A percentile compares a stretch with the other conserved stretches of the same genome.
Evolutionary conservation across 2,113 vertebrate genomes (phyloP).

Genomic region (Tapirus terrestris): DNA sequence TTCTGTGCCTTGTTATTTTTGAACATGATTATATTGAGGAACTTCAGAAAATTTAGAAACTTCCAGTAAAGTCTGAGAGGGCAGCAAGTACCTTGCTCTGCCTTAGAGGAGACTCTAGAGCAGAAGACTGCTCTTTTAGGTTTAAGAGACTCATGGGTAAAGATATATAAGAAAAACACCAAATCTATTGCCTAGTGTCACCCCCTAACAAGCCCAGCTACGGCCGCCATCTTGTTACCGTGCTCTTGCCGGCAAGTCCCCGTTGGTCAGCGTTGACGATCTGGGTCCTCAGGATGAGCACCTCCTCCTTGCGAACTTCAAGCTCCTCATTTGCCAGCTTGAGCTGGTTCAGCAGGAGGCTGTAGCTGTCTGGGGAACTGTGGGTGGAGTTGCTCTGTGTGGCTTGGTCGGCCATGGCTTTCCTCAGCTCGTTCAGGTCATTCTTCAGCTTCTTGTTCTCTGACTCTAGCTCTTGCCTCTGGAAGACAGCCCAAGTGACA

Average conservation of each 20-base stretch:
- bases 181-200: accelerated
- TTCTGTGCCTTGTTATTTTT: background rate
- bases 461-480: constrained; percentile 96
- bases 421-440: constrained; percentile 94
- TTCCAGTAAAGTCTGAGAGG: background rate
- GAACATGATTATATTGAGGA: background rate
- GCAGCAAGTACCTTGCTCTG: background rate
- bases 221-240: background rate
- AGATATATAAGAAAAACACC: background rate
- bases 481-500: constrained; percentile 55
- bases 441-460: constrained; percentile 99
- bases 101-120: background rate
- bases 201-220: accelerated
- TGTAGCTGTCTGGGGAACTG: constrained; percentile 89
- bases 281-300: constrained; percentile 94
- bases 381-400: constrained; percentile 80
- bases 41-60: constrained; percentile 34
- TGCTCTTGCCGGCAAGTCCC: constrained; percentile 75
- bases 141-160: background rate
- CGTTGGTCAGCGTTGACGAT: constrained; percentile 90
- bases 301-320: constrained; percentile 97
- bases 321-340: constrained; percentile 93
- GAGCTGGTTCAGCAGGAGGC: constrained; percentile 93
- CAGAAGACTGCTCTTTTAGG: background rate
- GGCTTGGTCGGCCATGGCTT: constrained; percentile 86